A percentile compares a stretch with the other conserved stretches of the same genome.
Conservation (phyloP, 2,797 vertebrate species). For the Mormyrus hasselquistii region DNA sequence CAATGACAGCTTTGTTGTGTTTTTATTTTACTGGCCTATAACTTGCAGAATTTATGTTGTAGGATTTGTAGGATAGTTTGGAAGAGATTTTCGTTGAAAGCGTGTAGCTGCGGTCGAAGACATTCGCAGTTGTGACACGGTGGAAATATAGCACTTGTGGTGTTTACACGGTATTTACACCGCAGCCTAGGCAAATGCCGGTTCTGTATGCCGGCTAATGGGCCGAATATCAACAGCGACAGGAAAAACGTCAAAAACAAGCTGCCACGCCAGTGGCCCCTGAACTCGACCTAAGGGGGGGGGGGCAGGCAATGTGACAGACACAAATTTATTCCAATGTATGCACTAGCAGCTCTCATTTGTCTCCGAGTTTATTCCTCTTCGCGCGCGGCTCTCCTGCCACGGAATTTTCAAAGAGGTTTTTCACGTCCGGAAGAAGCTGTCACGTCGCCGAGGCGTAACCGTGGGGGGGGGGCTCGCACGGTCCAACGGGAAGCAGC, state of each 20-base stretch:
- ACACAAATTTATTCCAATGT: constrained; percentile 8
- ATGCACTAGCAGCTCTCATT: background rate
- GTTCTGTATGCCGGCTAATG: background rate
- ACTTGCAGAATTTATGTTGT: background rate
- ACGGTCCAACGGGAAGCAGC: background rate
- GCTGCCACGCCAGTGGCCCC: background rate
- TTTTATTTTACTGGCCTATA: background rate
- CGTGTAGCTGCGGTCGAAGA: background rate
- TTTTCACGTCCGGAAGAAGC: background rate
- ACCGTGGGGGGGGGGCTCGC: background rate
- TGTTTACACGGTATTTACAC: background rate
- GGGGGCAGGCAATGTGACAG: background rate
- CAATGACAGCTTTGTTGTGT: background rate
- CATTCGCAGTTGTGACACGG: background rate
- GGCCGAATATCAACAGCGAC: background rate
- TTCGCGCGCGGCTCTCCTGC: background rate
- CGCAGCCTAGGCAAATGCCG: background rate
- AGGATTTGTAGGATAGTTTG: background rate
- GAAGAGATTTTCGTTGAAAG: background rate
- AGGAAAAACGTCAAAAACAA: background rate
- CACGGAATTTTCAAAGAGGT: background rate
- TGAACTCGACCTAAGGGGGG: background rate
- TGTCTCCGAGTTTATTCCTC: background rate
- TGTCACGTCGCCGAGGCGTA: background rate
- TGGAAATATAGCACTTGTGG: background rate